Evolutionary conservation across 2,888 invertebrate species (phyloP).

Genomic region (Pseudanteris insignis): DNA sequence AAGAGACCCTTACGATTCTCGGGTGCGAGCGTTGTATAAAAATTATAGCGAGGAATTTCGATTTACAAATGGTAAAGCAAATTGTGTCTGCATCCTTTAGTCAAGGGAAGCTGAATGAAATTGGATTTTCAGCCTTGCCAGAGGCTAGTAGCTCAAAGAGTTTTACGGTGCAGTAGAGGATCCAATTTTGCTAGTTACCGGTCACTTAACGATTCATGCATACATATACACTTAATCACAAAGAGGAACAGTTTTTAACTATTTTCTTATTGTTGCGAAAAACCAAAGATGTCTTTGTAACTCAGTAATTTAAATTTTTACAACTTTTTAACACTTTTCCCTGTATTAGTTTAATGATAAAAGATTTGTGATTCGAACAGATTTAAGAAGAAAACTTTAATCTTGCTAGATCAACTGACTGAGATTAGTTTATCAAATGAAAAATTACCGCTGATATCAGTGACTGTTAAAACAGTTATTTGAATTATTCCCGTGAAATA

Average conservation of each 20-base stretch:
- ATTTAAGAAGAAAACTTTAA: no score
- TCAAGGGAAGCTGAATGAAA: slow-evolving; percentile 47
- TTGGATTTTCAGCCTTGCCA: slow-evolving; percentile 53
- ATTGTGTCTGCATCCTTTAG: slow-evolving; percentile 42
- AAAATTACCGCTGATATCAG: no score
- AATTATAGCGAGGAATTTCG: slow-evolving; percentile 35
- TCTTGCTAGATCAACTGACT: no score
- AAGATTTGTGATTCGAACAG: no score
- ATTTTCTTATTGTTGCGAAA: no score
- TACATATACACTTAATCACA: slow-evolving; percentile 37
- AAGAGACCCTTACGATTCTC: slow-evolving; percentile 7
- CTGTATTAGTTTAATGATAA: no score
- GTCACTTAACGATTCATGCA: slow-evolving; percentile 45
- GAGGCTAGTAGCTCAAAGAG: slow-evolving; percentile 52
- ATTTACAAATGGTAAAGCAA: slow-evolving; percentile 38
- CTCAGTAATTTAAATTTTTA: neutral
- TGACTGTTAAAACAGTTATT: no score
- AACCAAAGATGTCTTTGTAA: no score
- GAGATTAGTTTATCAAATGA: no score
- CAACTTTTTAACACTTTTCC: no score
- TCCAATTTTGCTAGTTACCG: slow-evolving; percentile 46
- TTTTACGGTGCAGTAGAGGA: slow-evolving; percentile 46
- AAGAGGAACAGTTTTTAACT: no score
- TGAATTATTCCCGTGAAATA: no score
- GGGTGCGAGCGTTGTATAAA: slow-evolving; percentile 15